These are phyloP conservation scores for Hypanus sabinus DNA, from an alignment of 2,113 vertebrate species.

Conservation along the genomic window DNA sequence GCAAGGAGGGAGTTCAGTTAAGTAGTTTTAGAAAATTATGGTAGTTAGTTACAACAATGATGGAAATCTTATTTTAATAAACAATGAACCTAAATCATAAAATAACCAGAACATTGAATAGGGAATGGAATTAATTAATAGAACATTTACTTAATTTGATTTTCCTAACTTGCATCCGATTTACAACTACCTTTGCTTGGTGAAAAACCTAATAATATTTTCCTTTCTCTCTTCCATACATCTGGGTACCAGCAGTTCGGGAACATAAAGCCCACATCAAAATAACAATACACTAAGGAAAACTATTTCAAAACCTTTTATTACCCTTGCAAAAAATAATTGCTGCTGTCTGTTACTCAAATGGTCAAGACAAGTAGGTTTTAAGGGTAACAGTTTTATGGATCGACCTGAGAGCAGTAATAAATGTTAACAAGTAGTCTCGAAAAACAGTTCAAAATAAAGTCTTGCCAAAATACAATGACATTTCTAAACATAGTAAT, in stretches of 20 bases:
- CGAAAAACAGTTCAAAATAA: constrained; percentile 70
- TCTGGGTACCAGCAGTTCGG: neutral
- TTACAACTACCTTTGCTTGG: neutral
- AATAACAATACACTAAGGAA: neutral
- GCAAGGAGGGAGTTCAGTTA: neutral
- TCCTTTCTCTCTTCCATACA: neutral
- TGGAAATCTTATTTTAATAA: neutral
- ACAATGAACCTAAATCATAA: neutral
- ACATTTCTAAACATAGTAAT: constrained; percentile 49
- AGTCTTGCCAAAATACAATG: constrained; percentile 57
- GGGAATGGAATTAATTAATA: neutral
- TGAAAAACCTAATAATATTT: neutral
- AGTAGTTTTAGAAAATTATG: neutral
- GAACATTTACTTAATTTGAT: neutral
- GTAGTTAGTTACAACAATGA: neutral
- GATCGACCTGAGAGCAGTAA: constrained; percentile 72
- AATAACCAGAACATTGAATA: neutral
- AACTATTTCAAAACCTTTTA: constrained; percentile 31
- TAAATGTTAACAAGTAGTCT: constrained; percentile 78
- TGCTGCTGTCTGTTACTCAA: constrained; percentile 59
- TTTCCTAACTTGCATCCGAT: neutral
- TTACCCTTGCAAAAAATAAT: constrained; percentile 36
- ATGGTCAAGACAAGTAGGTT: constrained; percentile 63
- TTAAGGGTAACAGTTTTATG: constrained; percentile 71
- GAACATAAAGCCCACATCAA: neutral